Conservation (phyloP, 2,797 vertebrate genomes). For the Ispidina lecontei region DNA sequence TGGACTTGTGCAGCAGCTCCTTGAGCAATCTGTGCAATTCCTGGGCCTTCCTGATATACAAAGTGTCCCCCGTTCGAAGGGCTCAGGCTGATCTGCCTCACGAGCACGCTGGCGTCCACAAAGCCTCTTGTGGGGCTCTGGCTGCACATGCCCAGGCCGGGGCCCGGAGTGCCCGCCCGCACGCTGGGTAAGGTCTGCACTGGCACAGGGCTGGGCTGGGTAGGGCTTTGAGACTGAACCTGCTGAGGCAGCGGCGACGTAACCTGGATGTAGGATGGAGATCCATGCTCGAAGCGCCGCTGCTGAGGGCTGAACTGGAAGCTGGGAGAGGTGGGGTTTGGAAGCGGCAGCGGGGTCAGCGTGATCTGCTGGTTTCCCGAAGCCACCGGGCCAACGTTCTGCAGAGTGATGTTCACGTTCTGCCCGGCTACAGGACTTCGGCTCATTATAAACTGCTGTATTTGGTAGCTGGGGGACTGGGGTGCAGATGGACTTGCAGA, state of each 20-base stretch:
- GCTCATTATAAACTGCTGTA: slow-evolving; percentile 89
- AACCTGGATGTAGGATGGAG: slow-evolving; percentile 94
- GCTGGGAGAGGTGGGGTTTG: slow-evolving; percentile 90
- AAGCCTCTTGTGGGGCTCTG: slow-evolving; percentile 92
- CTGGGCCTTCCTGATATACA: slow-evolving; percentile 91
- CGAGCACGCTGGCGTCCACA: slow-evolving; percentile 91
- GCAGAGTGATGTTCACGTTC: slow-evolving; percentile 95
- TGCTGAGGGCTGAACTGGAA: slow-evolving; percentile 92
- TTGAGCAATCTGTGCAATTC: slow-evolving; percentile 87
- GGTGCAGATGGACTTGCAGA: slow-evolving; percentile 94
- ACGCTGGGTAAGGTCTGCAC: slow-evolving; percentile 83
- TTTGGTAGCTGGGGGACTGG: slow-evolving; percentile 95
- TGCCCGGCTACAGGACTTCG: slow-evolving; percentile 90
- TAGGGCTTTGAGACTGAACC: slow-evolving; percentile 94
- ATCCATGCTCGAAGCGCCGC: slow-evolving; percentile 92
- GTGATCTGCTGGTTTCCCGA: slow-evolving; percentile 94
- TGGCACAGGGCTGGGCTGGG: slow-evolving; percentile 89
- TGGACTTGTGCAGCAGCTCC: slow-evolving; percentile 87
- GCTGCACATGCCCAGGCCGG: slow-evolving; percentile 88
- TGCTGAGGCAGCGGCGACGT: slow-evolving; percentile 91
- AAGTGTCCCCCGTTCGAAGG: slow-evolving; percentile 90
- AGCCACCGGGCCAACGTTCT: slow-evolving; percentile 91
- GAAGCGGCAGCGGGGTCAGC: slow-evolving; percentile 89
- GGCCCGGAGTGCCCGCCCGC: slow-evolving; percentile 83
- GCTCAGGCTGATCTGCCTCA: slow-evolving; percentile 90